phyloP scores from a whole-genome alignment of 1,140 invertebrate genomes.

The Idris sp. region DNA sequence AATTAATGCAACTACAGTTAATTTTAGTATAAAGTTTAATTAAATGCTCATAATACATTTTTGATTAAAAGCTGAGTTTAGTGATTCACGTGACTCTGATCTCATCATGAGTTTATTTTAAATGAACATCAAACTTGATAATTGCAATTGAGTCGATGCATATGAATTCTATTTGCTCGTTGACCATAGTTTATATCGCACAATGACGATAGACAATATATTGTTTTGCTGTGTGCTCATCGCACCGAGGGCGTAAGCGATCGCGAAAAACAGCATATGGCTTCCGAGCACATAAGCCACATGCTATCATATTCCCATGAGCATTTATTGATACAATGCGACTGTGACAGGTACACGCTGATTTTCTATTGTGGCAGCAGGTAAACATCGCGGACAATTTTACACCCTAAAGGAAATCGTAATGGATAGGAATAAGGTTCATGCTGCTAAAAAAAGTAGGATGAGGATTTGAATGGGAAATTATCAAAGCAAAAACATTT shows the following conservation, averaged over 20 bases:
- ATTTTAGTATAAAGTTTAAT: constrained; percentile 6
- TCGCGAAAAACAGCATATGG: constrained; percentile 63
- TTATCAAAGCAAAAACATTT: no score
- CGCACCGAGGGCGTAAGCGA: no score
- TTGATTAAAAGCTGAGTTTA: constrained; percentile 40
- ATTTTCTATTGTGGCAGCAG: constrained; percentile 36
- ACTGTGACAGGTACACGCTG: constrained; percentile 38
- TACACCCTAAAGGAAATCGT: no score
- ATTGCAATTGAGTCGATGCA: constrained; percentile 5
- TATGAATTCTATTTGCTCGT: constrained; percentile 32
- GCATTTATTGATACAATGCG: constrained; percentile 37
- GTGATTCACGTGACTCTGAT: constrained; percentile 16
- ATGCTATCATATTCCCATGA: constrained; percentile 68
- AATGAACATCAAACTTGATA: constrained; percentile 27
- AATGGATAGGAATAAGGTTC: no score
- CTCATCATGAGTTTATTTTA: constrained; percentile 16
- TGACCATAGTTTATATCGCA: constrained; percentile 17
- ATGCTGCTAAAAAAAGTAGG: no score
- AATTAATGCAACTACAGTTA: constrained; percentile 5
- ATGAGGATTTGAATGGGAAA: no score
- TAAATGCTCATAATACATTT: constrained; percentile 18
- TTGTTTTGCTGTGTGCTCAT: no score
- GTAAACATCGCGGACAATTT: no score
- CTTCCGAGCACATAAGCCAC: constrained; percentile 57
- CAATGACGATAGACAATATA: constrained; percentile 34